Conservation (phyloP, 2,888 invertebrate species). For the Patella pellucida region DNA sequence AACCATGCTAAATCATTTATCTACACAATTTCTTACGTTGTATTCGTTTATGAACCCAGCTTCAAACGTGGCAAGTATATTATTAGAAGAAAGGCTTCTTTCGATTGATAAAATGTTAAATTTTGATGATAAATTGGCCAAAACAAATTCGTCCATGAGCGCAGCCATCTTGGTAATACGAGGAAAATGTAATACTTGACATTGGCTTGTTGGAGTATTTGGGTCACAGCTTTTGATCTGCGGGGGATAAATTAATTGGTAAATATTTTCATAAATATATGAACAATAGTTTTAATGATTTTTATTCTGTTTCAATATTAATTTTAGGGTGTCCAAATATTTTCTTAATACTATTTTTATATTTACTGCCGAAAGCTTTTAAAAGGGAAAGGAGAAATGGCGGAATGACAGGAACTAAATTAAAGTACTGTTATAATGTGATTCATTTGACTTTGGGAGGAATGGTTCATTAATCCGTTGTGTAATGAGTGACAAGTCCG, state of each 20-base stretch:
- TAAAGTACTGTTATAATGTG: too few species aligned
- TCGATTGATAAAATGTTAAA: slow-evolving; percentile 17
- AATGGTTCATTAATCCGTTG: slow-evolving; percentile 12
- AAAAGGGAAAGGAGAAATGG: slow-evolving; percentile 19
- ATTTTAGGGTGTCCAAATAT: too few species aligned
- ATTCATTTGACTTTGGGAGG: slow-evolving; percentile 1
- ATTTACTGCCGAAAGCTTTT: slow-evolving; percentile 1
- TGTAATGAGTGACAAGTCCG: slow-evolving; percentile 58
- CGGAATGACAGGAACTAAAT: slow-evolving; percentile 17
- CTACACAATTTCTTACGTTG: slow-evolving; percentile 9
- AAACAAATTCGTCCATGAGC: slow-evolving; percentile 7
- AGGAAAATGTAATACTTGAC: too few species aligned
- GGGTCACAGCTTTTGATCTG: too few species aligned
- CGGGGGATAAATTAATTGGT: too few species aligned
- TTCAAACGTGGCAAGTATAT: slow-evolving; percentile 14
- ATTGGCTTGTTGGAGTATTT: too few species aligned
- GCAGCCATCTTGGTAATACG: slow-evolving; percentile 5
- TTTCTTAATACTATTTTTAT: too few species aligned
- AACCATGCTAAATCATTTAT: background rate
- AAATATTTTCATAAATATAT: too few species aligned
- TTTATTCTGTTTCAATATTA: too few species aligned
- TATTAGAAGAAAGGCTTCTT: slow-evolving; percentile 9
- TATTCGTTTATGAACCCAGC: slow-evolving; percentile 13
- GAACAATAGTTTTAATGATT: too few species aligned
- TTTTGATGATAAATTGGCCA: slow-evolving; percentile 11